These are phyloP conservation scores for Mallotus villosus DNA, from an alignment of 2,797 vertebrate genomes.

Conservation along the genomic window DNA sequence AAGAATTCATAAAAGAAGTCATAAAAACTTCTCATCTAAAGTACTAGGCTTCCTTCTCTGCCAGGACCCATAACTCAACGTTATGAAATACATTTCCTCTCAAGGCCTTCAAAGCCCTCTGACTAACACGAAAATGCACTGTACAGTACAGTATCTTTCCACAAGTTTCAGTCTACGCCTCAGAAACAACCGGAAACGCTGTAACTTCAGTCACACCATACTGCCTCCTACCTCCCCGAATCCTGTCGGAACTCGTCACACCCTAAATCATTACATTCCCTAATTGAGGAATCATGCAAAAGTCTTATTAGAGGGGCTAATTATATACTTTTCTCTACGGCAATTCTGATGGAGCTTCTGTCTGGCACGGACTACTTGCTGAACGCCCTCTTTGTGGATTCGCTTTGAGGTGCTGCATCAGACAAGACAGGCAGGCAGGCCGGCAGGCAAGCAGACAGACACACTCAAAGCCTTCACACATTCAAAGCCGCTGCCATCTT, in stretches of 20 bases:
- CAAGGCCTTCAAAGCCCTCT: not conserved
- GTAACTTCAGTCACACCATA: conserved; percentile 34
- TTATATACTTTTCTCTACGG: conserved; percentile 49
- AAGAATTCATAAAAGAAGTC: not conserved
- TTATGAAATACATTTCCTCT: not conserved
- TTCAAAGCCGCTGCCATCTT: conserved; percentile 2
- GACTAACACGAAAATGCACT: too few species aligned
- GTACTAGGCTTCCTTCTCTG: not conserved
- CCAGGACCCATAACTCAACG: not conserved
- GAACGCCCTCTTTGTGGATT: conserved; percentile 19
- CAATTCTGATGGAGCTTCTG: conserved; percentile 11
- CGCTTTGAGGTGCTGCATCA: conserved; percentile 6
- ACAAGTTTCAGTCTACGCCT: not conserved
- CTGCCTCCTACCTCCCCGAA: conserved; percentile 19
- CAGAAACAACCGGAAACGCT: not conserved
- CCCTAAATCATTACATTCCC: conserved; percentile 60
- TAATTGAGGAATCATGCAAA: conserved; percentile 52
- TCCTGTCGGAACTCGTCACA: conserved; percentile 53
- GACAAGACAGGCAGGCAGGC: not conserved
- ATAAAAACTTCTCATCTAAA: not conserved
- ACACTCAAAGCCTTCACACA: not conserved
- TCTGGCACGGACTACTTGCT: conserved; percentile 49
- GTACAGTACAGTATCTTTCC: not conserved
- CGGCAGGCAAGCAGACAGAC: not conserved
- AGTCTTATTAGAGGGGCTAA: conserved; percentile 50